Evolutionary conservation across 2,888 invertebrate genomes (phyloP), one percentile per base, ranked within the genome.

Genomic region (Drosophila dives): DNA sequence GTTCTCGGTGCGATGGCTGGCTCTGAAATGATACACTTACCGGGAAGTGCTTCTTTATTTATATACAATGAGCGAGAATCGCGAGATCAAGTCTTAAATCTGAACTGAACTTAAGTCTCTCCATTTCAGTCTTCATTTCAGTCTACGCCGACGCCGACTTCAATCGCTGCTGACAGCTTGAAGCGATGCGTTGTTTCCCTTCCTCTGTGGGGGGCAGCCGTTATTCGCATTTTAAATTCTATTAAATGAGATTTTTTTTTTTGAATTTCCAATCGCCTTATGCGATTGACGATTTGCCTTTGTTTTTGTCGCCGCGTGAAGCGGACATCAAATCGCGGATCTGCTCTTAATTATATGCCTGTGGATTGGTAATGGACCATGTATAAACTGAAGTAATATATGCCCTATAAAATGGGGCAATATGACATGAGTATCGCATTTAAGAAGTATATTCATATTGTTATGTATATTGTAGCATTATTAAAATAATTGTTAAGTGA

Each of bases 31-130:
- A 88, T 89, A 83, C 75, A 78, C 77, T 81, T 88, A 80, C 75
- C 77, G 77, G 66, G 68, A 78, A 85, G 68, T 84, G 86, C 83
- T 79, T 88, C 86, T 79, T 76, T 90, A 88, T 88, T 88, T 88
- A 88, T 88, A 88, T 88, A 88, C 72, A 75, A 60, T 45, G 66
- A 72, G 70, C 73, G 59, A 77, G 81, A 87, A 85, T 54, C 64
- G 62, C 36, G 55, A 63, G 54, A 54, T 29, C 55, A 60, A 38
- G 29, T 29, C 29, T 59, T 40, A 53, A 55, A 53, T 23, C 23
- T 65, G 33, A 51, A 42, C 69, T 29, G 8, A 45, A 45, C 15
- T 15, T 7, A 23, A 45, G 45, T 50, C 34, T 56, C 45, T 60
- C 51, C 6, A 51, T 40, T 48, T n/a, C 26, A 66, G 51, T 59